Conservation (phyloP, 2,797 vertebrate species). For the Antennarius maculatus region DNA sequence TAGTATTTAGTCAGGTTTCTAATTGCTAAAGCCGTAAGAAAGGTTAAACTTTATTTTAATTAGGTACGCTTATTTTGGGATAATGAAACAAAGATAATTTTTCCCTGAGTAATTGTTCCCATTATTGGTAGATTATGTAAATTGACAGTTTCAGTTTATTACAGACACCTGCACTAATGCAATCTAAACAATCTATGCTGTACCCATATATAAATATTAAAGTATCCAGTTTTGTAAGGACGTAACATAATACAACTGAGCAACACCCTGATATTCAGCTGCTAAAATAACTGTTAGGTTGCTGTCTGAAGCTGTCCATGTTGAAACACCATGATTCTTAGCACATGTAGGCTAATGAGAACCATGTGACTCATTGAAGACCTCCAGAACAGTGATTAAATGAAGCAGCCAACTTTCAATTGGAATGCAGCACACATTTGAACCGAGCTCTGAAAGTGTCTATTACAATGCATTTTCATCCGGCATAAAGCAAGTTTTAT, state of each 20-base stretch:
- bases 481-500: neutral
- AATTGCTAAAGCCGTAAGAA: slow-evolving; percentile 10
- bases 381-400: neutral
- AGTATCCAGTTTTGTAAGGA: no score
- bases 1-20: slow-evolving; percentile 22
- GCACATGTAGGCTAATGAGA: no score
- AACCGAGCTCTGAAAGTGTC: neutral
- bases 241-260: neutral
- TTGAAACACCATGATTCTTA: neutral
- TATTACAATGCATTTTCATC: neutral
- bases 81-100: neutral
- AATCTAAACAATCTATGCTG: no score
- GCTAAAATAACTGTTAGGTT: neutral
- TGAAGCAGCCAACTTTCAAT: neutral
- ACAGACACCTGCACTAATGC: neutral
- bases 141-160: neutral
- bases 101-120: neutral
- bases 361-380: neutral
- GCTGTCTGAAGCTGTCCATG: neutral
- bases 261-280: neutral
- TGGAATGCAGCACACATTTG: neutral
- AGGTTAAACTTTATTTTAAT: slow-evolving; percentile 1
- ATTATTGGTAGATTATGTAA: no score
- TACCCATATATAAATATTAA: no score
- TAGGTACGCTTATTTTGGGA: slow-evolving; percentile 5